These are phyloP conservation scores for Meloidogyne chitwoodi DNA, from an alignment of 1,140 invertebrate species.

Conservation along the genomic window DNA sequence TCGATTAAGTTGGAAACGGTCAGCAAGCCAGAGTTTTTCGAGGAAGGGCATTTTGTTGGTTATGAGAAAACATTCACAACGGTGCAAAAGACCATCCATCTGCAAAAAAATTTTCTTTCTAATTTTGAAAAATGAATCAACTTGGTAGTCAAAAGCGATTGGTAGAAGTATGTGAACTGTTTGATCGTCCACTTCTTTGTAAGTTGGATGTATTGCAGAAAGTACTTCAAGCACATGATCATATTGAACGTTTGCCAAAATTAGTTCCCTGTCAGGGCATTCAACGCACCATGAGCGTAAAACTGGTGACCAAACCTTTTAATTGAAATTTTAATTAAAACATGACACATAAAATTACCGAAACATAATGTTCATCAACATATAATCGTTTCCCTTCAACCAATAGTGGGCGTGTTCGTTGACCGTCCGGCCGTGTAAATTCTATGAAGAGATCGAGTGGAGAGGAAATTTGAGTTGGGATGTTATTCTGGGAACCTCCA, in stretches of 20 bases:
- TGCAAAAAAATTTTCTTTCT: conserved; percentile 23
- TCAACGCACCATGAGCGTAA: conserved; percentile 57
- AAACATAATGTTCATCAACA: conserved; percentile 59
- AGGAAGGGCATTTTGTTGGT: conserved; percentile 57
- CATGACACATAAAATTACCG: conserved; percentile 34
- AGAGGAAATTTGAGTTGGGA: background rate
- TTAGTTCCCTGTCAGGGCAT: conserved; percentile 56
- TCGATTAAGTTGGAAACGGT: conserved; percentile 58
- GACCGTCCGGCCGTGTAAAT: conserved; percentile 56
- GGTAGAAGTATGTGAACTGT: conserved; percentile 58
- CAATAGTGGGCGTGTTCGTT: conserved; percentile 52
- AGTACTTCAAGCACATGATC: conserved; percentile 57
- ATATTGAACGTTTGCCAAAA: conserved; percentile 59
- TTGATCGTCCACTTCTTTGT: conserved; percentile 59
- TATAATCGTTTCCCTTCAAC: conserved; percentile 58
- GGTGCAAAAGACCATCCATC: conserved; percentile 59
- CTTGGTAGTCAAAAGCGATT: conserved; percentile 58
- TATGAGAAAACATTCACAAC: conserved; percentile 59
- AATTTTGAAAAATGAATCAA: conserved; percentile 7
- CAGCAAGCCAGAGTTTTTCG: conserved; percentile 58
- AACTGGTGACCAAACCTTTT: conserved; percentile 21
- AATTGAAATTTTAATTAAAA: background rate
- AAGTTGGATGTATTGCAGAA: conserved; percentile 57
- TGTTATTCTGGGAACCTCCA: background rate
- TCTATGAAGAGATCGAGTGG: conserved; percentile 53